A percentile compares a stretch with the other conserved stretches of the same genome.
Evolutionary conservation across 2,888 invertebrate species (phyloP).

Genomic region (Trichogramma evanescens): DNA sequence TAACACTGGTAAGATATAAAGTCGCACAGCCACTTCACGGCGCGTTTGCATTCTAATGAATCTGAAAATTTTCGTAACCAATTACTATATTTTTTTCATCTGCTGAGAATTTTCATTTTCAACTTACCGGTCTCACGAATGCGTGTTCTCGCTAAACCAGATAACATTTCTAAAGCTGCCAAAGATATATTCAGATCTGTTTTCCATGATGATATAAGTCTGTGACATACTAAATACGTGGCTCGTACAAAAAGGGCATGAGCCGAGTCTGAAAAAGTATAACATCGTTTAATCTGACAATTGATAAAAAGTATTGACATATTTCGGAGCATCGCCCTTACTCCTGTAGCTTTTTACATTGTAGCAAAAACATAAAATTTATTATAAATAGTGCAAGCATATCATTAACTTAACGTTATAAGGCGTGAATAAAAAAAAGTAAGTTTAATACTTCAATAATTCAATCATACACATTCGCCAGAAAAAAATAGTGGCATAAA

Average conservation of each 20-base stretch:
- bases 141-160: conserved; percentile 83
- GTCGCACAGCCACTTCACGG: conserved; percentile 96
- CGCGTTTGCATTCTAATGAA: conserved; percentile 81
- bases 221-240: conserved; percentile 89
- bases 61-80: conserved; percentile 52
- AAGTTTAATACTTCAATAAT: conserved; percentile 23
- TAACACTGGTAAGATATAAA: conserved; percentile 94
- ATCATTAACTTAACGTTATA: conserved; percentile 13
- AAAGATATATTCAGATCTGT: conserved; percentile 88
- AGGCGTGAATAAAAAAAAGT: conserved; percentile 20
- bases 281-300: neutral
- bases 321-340: neutral
- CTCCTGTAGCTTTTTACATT: too few species aligned
- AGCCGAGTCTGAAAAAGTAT: conserved; percentile 62
- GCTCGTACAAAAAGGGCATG: conserved; percentile 86
- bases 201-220: conserved; percentile 93
- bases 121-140: conserved; percentile 77
- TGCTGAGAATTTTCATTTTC: conserved; percentile 3
- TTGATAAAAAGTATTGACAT: neutral
- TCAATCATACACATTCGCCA: conserved; percentile 15
- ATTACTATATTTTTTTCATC: neutral
- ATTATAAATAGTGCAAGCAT: conserved; percentile 11
- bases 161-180: conserved; percentile 85
- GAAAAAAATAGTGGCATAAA: conserved; percentile 20
- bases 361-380: conserved; percentile 8